Evolutionary conservation across 2,113 vertebrate genomes (phyloP).

Genomic region (Octodon degus): DNA sequence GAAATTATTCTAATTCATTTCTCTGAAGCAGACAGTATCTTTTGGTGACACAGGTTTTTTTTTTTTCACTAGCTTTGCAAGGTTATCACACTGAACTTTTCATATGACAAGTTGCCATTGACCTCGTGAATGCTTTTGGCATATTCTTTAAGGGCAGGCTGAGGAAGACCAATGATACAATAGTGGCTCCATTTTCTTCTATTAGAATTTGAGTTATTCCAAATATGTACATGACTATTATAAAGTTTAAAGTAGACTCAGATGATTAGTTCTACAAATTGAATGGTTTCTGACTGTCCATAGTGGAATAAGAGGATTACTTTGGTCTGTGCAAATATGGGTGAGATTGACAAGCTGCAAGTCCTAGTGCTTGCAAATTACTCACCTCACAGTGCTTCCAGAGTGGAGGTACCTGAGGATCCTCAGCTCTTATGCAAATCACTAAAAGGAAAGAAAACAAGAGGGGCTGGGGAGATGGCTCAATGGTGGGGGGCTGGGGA

Average conservation of each 20-base stretch:
- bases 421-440: background rate
- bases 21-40: background rate
- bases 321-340: conserved; percentile 70
- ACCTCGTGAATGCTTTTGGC: background rate
- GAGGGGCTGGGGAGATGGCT: too few relatives aligned
- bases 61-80: conserved; percentile 3
- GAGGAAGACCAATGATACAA: conserved; percentile 28
- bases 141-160: background rate
- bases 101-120: background rate
- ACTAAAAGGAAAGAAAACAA: background rate
- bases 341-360: conserved; percentile 52
- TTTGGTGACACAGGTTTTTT: background rate
- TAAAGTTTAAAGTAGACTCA: conserved; percentile 74
- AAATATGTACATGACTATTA: conserved; percentile 71
- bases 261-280: conserved; percentile 67
- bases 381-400: conserved; percentile 2
- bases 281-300: conserved; percentile 71
- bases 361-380: conserved; percentile 27
- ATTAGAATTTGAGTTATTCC: conserved; percentile 66
- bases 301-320: conserved; percentile 75
- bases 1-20: background rate
- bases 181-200: conserved; percentile 41
- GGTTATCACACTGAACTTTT: conserved; percentile 6
- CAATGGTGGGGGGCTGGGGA: too few relatives aligned
- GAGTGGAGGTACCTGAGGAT: background rate